Percentiles rank a stretch among this genome's conserved stretches.
These are phyloP conservation scores for Elephantulus edwardii DNA, from an alignment of 2,113 vertebrate genomes.

Conservation along the genomic window DNA sequence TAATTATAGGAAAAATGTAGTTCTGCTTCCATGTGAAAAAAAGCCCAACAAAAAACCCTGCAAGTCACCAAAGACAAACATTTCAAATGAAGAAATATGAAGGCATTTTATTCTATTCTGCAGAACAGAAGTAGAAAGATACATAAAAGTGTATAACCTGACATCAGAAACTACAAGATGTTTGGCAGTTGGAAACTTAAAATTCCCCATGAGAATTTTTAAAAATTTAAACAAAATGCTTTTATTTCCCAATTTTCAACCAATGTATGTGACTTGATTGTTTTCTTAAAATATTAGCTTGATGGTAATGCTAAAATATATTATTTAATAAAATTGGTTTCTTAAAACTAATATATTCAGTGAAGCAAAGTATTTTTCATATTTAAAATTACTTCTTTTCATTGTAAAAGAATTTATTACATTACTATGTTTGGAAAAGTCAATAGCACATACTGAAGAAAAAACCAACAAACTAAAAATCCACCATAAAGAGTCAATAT, in stretches of 20 bases:
- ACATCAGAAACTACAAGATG: background rate
- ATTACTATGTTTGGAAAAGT: conserved; percentile 11
- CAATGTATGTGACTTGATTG: background rate
- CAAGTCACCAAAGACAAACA: conserved; percentile 29
- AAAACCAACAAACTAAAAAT: background rate
- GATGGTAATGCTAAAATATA: background rate
- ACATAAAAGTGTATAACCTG: background rate
- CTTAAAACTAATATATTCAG: conserved; percentile 33
- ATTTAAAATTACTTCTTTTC: conserved; percentile 15
- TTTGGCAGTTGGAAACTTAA: conserved; percentile 25
- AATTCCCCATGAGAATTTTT: conserved; percentile 13
- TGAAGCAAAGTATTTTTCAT: background rate
- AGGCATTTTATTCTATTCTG: conserved; percentile 39
- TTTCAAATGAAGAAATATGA: conserved; percentile 27
- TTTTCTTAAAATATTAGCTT: conserved; percentile 56
- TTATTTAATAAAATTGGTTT: background rate
- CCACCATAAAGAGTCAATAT: background rate
- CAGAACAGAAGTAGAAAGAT: background rate
- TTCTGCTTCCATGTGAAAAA: conserved; percentile 11
- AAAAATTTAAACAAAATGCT: background rate
- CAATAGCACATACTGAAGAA: background rate
- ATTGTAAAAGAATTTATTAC: conserved; percentile 7
- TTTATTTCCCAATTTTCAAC: conserved; percentile 45
- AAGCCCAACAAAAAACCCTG: too few species aligned
- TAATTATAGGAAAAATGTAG: conserved; percentile 33